A percentile compares a stretch with the other conserved stretches of the same genome.
phyloP scores from a whole-genome alignment of 2,888 invertebrate species.

The Bellardia pandia region DNA sequence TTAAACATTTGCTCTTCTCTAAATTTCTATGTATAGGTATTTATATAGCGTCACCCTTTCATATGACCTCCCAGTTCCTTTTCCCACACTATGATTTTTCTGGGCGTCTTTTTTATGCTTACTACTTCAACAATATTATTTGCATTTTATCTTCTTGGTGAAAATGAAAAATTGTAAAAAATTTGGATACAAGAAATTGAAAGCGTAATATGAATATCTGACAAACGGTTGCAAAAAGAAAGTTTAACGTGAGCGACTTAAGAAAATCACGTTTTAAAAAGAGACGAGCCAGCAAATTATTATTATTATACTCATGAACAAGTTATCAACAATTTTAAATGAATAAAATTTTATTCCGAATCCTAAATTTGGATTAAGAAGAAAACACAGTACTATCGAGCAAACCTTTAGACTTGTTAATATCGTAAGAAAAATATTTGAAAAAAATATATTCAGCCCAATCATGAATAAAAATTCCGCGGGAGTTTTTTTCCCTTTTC shows the following conservation, averaged over 20 bases:
- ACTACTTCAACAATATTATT: constrained; percentile 66
- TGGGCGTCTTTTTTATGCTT: neutral
- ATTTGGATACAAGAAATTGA: neutral
- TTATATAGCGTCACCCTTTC: neutral
- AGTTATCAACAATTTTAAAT: too few relatives aligned
- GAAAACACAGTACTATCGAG: too few relatives aligned
- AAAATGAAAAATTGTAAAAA: constrained; percentile 20
- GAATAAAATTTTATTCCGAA: too few relatives aligned
- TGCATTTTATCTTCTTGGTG: constrained; percentile 63
- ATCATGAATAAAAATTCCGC: too few relatives aligned
- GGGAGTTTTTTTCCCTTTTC: too few relatives aligned
- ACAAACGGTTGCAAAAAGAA: neutral
- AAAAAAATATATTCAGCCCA: too few relatives aligned
- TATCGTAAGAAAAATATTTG: too few relatives aligned
- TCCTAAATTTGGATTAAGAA: too few relatives aligned
- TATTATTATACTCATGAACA: too few relatives aligned
- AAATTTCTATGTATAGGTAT: neutral
- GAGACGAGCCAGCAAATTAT: too few relatives aligned
- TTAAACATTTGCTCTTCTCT: neutral
- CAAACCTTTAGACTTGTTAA: too few relatives aligned
- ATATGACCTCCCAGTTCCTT: constrained; percentile 34
- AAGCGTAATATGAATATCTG: constrained; percentile 41
- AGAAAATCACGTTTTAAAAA: neutral
- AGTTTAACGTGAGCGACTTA: constrained; percentile 18
- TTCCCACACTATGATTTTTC: neutral